Percentiles rank a stretch among this genome's conserved stretches.
Conservation (phyloP, 1,140 invertebrate species). For the Leptoteleia sp. region DNA sequence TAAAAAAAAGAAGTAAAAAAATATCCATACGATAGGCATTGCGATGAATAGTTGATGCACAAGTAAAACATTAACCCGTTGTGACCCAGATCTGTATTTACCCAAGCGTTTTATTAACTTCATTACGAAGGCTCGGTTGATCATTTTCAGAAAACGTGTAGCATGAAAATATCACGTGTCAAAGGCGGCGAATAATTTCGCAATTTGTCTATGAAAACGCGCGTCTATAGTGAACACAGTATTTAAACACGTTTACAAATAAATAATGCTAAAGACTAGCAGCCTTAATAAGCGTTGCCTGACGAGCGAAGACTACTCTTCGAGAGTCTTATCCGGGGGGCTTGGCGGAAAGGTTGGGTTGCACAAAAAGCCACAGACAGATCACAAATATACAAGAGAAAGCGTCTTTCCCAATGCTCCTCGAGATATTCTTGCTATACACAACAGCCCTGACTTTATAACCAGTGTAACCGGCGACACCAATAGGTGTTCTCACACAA, state of each 20-base stretch:
- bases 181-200: conserved; percentile 9
- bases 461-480: conserved; percentile 35
- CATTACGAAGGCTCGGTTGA: conserved; percentile 17
- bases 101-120: conserved; percentile 24
- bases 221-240: background rate
- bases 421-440: conserved; percentile 50
- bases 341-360: background rate
- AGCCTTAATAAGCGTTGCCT: conserved; percentile 12
- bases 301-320: conserved; percentile 29
- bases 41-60: conserved; percentile 34
- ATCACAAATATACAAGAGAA: conserved; percentile 43
- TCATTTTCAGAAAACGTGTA: conserved; percentile 12
- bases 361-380: conserved; percentile 17
- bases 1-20: background rate
- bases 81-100: conserved; percentile 48
- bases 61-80: conserved; percentile 41
- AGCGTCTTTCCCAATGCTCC: conserved; percentile 13
- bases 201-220: conserved; percentile 9
- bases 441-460: conserved; percentile 62
- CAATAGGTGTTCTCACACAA: conserved; percentile 58
- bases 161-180: conserved; percentile 14
- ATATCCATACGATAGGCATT: background rate
- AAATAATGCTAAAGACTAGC: conserved; percentile 9
- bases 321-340: conserved; percentile 7
- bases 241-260: background rate